Conservation (phyloP, 2,888 invertebrate species). For the Vanessa cardui region DNA sequence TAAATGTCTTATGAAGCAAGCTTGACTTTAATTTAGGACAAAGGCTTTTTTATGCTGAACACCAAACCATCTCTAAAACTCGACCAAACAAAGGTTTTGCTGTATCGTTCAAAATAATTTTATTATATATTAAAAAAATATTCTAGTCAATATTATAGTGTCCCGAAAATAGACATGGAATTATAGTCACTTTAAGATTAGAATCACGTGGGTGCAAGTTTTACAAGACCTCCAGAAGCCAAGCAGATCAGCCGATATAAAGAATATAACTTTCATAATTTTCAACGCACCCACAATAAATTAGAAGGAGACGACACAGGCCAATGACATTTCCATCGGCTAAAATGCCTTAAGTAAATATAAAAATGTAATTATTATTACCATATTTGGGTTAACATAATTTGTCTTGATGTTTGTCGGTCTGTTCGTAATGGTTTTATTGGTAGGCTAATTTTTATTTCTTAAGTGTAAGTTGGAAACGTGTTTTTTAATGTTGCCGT, state of each 20-base stretch:
- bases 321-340: constrained; percentile 30
- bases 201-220: constrained; percentile 38
- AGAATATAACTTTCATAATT: constrained; percentile 35
- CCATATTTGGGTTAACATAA: background rate
- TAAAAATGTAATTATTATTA: constrained; percentile 3
- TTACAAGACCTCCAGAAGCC: constrained; percentile 34
- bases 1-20: too few relatives aligned
- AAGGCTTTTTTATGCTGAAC: too few relatives aligned
- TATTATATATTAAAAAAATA: too few relatives aligned
- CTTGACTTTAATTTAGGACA: too few relatives aligned
- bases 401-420: constrained; percentile 10
- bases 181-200: constrained; percentile 28
- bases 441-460: background rate
- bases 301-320: constrained; percentile 14
- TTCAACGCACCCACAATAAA: constrained; percentile 34
- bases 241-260: constrained; percentile 32
- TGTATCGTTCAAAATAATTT: too few relatives aligned
- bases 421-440: background rate
- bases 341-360: constrained; percentile 24
- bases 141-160: background rate
- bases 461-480: too few relatives aligned
- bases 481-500: too few relatives aligned
- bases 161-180: background rate
- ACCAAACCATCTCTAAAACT: too few relatives aligned
- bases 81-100: too few relatives aligned